Base-by-base conservation (phyloP, 2,797 vertebrate genomes). In the Ibycter americanus region DNA sequence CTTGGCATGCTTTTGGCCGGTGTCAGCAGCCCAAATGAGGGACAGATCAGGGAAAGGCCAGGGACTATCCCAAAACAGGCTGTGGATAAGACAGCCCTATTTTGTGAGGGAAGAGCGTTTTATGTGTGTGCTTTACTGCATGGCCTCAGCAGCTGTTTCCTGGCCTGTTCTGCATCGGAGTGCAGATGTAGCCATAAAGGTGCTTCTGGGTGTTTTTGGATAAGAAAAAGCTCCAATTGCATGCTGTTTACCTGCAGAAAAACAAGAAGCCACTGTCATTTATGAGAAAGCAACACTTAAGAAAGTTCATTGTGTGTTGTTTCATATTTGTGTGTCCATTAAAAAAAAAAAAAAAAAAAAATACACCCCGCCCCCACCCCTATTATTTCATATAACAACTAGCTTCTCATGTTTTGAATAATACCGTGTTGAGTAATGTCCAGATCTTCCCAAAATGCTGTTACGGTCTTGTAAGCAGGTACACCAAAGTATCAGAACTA, bases 331-430 rank as follows among this genome's bases (percentile, higher is more conserved):
- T 49, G 22, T 74, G 17, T 71, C 47, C 42, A 3, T 54, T 14
- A 77, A 4, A 36, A 78, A 73, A 49, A 22, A 31, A 10, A 77
- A 4, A 36, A 78, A 73, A 49, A 22, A 31, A 10, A 2, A 40
- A 15, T 3, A 22, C 2, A 20, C 6, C 40, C 7, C 8, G 2
- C 20, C 6, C 16, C 23, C 6, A 8, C 6, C 11, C 5, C 6
- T 3, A 22, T 31, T 63, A 51, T 81, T 93, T 86, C 16, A 31
- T 38, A 0, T 32, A 56, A 44, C 22, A 54, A 2, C 7, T 19
- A 34, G 10, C 29, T 87, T 21, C 42, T 31, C 44, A 13, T 6
- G 3, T 62, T 85, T 85, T 70, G 46, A 63, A 11, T 72, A 79
- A 36, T 34, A 55, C 31, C 20, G 8, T 76, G 23, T 13, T 44